A percentile compares a stretch with the other conserved stretches of the same genome.
Conservation (phyloP, 1,140 invertebrate species). For the Contarinia nasturtii region DNA sequence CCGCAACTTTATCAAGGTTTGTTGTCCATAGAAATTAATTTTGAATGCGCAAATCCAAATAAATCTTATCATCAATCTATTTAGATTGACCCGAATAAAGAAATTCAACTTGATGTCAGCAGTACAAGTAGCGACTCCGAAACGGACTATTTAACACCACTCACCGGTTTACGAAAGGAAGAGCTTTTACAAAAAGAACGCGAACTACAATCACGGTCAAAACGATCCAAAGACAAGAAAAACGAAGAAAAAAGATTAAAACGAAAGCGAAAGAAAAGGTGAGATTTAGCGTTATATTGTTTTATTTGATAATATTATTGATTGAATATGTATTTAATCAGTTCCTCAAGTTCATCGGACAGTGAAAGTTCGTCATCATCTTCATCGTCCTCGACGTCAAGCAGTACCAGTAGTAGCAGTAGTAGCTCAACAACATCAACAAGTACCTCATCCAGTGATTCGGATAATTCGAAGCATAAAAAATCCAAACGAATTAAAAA, state of each 20-base stretch:
- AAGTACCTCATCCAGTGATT: no score
- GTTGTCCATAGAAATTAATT: background rate
- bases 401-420: no score
- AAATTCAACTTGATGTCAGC: constrained; percentile 85
- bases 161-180: constrained; percentile 56
- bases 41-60: background rate
- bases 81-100: constrained; percentile 60
- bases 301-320: no score
- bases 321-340: no score
- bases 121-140: constrained; percentile 84
- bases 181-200: constrained; percentile 45
- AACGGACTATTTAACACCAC: constrained; percentile 56
- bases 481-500: no score
- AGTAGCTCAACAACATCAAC: no score
- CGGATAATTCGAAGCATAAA: no score
- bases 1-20: constrained; percentile 85
- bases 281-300: no score
- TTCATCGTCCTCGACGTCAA: no score
- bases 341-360: no score
- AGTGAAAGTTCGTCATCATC: no score
- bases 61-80: background rate
- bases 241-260: constrained; percentile 29
- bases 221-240: constrained; percentile 27
- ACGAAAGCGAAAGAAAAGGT: constrained; percentile 19
- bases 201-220: constrained; percentile 8